Evolutionary conservation across 1,140 invertebrate genomes (phyloP).

Genomic region (Bombus vancouverensis): DNA sequence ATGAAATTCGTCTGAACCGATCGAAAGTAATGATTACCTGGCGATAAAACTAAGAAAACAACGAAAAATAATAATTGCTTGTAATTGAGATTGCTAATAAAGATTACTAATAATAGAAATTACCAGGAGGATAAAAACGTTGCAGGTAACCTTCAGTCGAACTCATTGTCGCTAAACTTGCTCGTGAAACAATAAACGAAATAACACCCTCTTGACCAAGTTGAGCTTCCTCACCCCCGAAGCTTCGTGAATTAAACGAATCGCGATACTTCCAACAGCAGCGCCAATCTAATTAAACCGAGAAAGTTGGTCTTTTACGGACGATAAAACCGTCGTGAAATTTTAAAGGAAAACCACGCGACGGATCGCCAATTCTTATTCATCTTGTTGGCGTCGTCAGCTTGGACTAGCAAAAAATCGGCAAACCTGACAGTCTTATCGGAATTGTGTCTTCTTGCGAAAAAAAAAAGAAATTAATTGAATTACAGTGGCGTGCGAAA

Average conservation of each 20-base stretch:
- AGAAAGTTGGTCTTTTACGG: neutral
- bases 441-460: neutral
- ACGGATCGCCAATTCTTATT: neutral
- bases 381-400: neutral
- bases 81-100: too few species aligned
- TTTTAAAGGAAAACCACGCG: slow-evolving; percentile 12
- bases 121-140: neutral
- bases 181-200: neutral
- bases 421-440: too few species aligned
- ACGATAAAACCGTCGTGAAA: slow-evolving; percentile 16
- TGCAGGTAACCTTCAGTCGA: too few species aligned
- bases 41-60: too few species aligned
- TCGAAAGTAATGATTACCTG: too few species aligned
- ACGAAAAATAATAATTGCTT: too few species aligned
- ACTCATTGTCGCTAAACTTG: neutral
- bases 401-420: neutral
- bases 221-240: neutral
- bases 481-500: too few species aligned
- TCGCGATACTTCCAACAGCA: neutral
- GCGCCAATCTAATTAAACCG: slow-evolving; percentile 3
- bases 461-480: neutral
- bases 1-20: too few species aligned
- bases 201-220: too few species aligned
- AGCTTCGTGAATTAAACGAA: neutral
- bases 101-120: too few species aligned